These are phyloP conservation scores for Drosophila grimshawi DNA, from an alignment of 1,140 invertebrate genomes.

Conservation along the genomic window DNA sequence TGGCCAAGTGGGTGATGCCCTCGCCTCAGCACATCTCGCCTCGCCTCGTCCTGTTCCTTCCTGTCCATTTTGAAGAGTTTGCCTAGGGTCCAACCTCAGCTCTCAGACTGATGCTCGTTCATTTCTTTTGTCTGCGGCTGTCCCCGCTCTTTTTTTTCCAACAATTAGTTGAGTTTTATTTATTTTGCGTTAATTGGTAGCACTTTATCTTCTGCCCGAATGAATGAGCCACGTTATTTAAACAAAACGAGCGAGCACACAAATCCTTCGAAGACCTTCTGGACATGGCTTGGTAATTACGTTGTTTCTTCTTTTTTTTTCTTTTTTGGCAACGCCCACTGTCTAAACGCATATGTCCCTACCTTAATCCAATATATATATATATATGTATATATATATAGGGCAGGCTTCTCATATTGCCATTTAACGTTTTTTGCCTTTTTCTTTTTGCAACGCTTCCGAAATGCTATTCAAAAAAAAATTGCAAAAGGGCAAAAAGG, in stretches of 20 bases:
- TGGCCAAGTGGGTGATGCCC: conserved; percentile 52
- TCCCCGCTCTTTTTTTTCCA: conserved; percentile 50
- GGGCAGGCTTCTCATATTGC: conserved; percentile 74
- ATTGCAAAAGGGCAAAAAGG: conserved; percentile 72
- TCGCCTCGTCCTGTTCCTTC: background rate
- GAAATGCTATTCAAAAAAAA: conserved; percentile 78
- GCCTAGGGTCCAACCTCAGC: conserved; percentile 42
- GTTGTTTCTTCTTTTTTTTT: conserved; percentile 41
- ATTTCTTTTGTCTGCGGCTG: conserved; percentile 44
- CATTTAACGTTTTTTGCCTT: conserved; percentile 75
- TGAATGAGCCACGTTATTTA: conserved; percentile 82
- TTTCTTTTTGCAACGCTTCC: conserved; percentile 77
- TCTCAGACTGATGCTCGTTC: conserved; percentile 49
- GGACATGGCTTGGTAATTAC: conserved; percentile 72
- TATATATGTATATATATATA: conserved; percentile 6
- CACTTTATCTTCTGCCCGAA: conserved; percentile 81
- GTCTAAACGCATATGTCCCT: conserved; percentile 37
- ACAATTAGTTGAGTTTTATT: conserved; percentile 84
- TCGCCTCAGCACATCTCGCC: conserved; percentile 3
- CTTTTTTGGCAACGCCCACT: conserved; percentile 33
- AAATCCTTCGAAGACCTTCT: conserved; percentile 71
- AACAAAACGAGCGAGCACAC: conserved; percentile 53
- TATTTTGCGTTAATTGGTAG: conserved; percentile 84
- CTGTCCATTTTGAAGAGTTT: conserved; percentile 59
- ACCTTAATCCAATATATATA: conserved; percentile 70